These are phyloP conservation scores for Scyliorhinus canicula DNA, from an alignment of 2,797 vertebrate species.

Conservation along the genomic window DNA sequence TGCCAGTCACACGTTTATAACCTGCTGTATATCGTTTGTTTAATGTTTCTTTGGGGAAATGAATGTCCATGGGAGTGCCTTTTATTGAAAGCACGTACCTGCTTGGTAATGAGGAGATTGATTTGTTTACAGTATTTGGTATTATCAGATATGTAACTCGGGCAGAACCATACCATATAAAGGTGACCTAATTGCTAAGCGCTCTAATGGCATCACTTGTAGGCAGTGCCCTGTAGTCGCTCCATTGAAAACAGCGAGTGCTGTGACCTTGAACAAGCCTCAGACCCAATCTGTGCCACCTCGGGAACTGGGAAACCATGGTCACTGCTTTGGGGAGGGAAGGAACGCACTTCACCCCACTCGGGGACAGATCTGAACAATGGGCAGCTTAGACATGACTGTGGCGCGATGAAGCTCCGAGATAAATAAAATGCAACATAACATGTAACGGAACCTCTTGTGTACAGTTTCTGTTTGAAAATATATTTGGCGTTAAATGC, in stretches of 20 bases:
- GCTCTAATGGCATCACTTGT: not conserved
- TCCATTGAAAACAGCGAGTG: not conserved
- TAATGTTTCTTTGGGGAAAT: not conserved
- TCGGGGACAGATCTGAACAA: not conserved
- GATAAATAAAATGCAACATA: not conserved
- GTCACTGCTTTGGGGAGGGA: not conserved
- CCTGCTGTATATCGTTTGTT: not conserved
- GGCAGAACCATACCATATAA: not conserved
- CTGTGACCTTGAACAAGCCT: not conserved
- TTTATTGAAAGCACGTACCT: not conserved
- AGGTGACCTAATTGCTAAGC: not conserved
- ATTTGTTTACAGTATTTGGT: not conserved
- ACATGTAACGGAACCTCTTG: not conserved
- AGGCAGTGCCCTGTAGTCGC: not conserved
- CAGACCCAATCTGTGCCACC: not conserved
- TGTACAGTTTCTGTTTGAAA: not conserved
- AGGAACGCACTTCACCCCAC: too few species aligned
- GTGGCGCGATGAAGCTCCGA: not conserved
- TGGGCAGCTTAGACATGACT: not conserved
- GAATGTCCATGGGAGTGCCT: not conserved
- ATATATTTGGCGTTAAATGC: not conserved
- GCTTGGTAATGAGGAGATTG: not conserved
- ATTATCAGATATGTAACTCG: not conserved
- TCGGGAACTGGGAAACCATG: not conserved
- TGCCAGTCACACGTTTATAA: slow-evolving; percentile 48